Percentiles rank a stretch among this genome's conserved stretches.
Evolutionary conservation across 2,888 invertebrate genomes (phyloP).

Genomic region (Chaetoderma sp.): DNA sequence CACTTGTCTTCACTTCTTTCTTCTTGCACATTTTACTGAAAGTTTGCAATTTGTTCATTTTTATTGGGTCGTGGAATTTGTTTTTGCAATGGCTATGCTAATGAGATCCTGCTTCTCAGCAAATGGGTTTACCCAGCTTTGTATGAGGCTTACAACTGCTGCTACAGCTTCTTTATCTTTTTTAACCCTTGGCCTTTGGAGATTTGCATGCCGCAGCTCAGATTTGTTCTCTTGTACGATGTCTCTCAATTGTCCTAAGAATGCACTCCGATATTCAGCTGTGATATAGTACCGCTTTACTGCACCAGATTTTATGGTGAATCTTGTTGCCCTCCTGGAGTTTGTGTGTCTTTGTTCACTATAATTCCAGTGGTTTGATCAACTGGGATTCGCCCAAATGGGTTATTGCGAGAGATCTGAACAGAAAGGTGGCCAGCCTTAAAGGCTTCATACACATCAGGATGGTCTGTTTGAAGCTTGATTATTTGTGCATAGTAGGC

Average conservation of each 20-base stretch:
- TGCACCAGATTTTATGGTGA: no score
- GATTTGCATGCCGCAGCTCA: constrained; percentile 19
- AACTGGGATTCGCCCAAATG: no score
- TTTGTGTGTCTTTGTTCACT: no score
- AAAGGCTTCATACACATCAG: no score
- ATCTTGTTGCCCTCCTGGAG: no score
- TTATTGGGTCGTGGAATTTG: constrained; percentile 35
- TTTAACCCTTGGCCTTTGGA: constrained; percentile 15
- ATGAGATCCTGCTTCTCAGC: constrained; percentile 11
- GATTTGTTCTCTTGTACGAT: not conserved
- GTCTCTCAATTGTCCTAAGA: no score
- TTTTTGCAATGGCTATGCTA: constrained; percentile 23
- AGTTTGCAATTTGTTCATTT: constrained; percentile 33
- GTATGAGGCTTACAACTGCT: constrained; percentile 9
- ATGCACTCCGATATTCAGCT: no score
- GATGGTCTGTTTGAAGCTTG: not conserved
- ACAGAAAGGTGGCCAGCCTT: no score
- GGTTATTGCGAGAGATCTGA: no score
- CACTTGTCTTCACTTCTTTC: constrained; percentile 1
- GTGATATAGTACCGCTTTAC: no score
- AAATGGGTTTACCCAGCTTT: constrained; percentile 28
- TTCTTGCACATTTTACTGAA: constrained; percentile 17
- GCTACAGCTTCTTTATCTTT: constrained; percentile 30
- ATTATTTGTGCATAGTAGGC: not conserved
- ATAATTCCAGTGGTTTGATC: no score